Conservation (phyloP, 2,113 vertebrate species). For the Thinocorus orbignyianus region DNA sequence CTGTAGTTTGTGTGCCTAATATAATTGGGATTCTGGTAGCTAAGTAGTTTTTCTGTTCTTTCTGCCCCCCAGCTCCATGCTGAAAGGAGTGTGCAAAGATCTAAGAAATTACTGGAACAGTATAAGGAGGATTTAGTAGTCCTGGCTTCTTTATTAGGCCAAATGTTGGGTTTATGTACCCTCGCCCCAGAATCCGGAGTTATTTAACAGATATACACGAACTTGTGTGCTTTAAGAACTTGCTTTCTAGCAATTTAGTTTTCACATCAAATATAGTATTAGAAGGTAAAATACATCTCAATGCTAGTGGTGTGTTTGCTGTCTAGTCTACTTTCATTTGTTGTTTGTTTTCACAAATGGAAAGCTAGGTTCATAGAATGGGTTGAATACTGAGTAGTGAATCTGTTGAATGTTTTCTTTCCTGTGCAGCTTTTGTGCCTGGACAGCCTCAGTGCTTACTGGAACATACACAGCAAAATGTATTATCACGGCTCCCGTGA, state of each 20-base stretch:
- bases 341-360: not conserved
- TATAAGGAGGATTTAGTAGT: not conserved
- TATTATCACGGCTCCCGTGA: conserved; percentile 82
- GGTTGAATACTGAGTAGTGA: not conserved
- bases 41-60: not conserved
- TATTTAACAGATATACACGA: not conserved
- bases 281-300: not conserved
- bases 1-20: not conserved
- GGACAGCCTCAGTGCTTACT: conserved; percentile 91
- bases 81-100: not conserved
- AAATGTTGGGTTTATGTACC: not conserved
- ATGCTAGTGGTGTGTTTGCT: not conserved
- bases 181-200: not conserved
- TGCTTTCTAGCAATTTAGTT: not conserved
- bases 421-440: conserved; percentile 84
- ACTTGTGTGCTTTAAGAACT: not conserved
- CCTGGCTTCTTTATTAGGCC: not conserved
- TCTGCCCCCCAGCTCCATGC: not conserved
- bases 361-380: not conserved
- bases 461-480: conserved; percentile 87
- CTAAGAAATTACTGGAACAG: not conserved
- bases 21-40: not conserved
- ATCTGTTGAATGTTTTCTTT: not conserved
- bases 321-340: not conserved
- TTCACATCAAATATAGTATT: not conserved